Evolutionary conservation across 2,113 vertebrate species (phyloP), one percentile per base, ranked within the genome.

Genomic region (Nothoprocta pentlandii): DNA sequence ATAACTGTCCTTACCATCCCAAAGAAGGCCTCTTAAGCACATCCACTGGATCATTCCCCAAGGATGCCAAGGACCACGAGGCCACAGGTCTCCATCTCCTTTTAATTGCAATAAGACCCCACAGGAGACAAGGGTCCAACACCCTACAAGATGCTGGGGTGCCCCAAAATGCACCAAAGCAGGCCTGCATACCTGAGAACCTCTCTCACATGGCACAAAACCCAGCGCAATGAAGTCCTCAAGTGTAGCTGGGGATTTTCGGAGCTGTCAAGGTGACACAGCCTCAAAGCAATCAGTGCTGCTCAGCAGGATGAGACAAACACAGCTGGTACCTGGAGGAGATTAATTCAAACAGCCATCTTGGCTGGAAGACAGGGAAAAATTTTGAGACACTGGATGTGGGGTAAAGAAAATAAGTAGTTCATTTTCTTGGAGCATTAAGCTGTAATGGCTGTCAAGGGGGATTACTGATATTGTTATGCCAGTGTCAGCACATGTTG

Each of bases 401-500:
- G 83, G 90, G 85, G 93, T 89, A 96, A 97, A 89, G 93, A 95
- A 97, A 97, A 94, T 69, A 96, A 97, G 95, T 85, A 92, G 93
- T 87, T 95, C 94, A 70, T 95, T 97, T 96, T 93, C 92, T 89
- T 76, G 1, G 34, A 94, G 92, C 93, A 92, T 95, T 97, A 95
- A 94, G 90, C 94, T 86, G 92, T 94, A 97, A 97, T 95, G 83
- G 94, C 93, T 97, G 95, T 95, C 95, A 94, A 49, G 85, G 90
- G 96, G 95, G 94, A 96, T 96, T 95, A 96, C 93, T 34, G 12
- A 94, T 84, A 96, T 93, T 96, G 93, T 97, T 95, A 90, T 87
- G 88, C 85, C 90, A 89, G 92, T 95, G 92, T 95, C 96, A 96
- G 96, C 94, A 96, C 96, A 95, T 92, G 93, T 88, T 93, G 92